Evolutionary conservation across 2,113 vertebrate species (phyloP).

Genomic region (Neotoma lepida): DNA sequence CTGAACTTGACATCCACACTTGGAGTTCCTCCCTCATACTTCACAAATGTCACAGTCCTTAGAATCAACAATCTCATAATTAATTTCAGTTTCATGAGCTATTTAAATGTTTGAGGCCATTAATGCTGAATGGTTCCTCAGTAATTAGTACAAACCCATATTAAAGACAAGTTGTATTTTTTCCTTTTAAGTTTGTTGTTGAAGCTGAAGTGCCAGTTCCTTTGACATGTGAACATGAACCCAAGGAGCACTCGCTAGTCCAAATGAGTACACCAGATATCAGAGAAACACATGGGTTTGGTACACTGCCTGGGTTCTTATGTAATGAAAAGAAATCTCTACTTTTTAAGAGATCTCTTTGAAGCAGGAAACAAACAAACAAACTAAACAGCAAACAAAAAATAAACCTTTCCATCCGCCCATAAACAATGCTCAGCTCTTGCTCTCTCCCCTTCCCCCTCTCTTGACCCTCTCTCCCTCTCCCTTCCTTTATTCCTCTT

Average conservation of each 20-base stretch:
- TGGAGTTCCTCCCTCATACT: not conserved
- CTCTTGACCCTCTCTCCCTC: no score
- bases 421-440: conserved; percentile 35
- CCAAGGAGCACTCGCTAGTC: not conserved
- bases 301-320: not conserved
- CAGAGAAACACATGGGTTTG: conserved; percentile 63
- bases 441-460: not conserved
- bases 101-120: conserved; percentile 30
- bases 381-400: not conserved
- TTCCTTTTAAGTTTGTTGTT: conserved; percentile 10
- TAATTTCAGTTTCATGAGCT: conserved; percentile 26
- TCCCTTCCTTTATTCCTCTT: not conserved
- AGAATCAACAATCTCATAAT: not conserved
- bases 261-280: conserved; percentile 31
- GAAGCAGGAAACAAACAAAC: conserved; percentile 59
- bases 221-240: conserved; percentile 34
- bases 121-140: conserved; percentile 2
- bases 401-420: not conserved
- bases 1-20: not conserved
- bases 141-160: conserved; percentile 27
- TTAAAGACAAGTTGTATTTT: conserved; percentile 27
- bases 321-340: not conserved
- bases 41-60: not conserved
- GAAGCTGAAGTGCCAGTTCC: not conserved
- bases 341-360: conserved; percentile 32